Evolutionary conservation across 2,113 vertebrate genomes (phyloP).

Genomic region (Pelobates fuscus): DNA sequence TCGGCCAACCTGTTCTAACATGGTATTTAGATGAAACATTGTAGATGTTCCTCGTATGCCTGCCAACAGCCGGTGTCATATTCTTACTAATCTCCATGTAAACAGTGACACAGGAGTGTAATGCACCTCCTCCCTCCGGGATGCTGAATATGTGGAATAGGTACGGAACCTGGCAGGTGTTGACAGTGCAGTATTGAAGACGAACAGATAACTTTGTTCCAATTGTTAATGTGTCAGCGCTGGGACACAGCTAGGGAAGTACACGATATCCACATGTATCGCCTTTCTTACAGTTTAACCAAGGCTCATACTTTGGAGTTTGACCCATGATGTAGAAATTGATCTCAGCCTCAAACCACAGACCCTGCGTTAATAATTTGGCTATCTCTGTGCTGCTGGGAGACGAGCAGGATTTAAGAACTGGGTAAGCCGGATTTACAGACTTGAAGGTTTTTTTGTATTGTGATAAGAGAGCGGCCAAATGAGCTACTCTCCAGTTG

Average conservation of each 20-base stretch:
- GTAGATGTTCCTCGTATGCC: too few species aligned
- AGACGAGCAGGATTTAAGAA: background rate
- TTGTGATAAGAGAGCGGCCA: too few species aligned
- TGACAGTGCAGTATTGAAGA: background rate
- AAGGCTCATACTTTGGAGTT: conserved; percentile 42
- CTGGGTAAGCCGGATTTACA: background rate
- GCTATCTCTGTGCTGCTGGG: background rate
- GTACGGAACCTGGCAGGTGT: background rate
- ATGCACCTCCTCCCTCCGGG: background rate
- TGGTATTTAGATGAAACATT: too few species aligned
- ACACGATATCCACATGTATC: background rate
- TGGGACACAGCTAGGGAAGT: background rate
- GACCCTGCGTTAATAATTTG: too few species aligned
- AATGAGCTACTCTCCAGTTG: background rate
- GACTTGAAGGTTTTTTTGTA: too few species aligned
- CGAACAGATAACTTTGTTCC: background rate
- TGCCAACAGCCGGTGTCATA: too few species aligned
- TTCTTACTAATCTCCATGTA: too few species aligned
- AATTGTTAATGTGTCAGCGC: background rate
- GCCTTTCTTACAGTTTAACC: conserved; percentile 44
- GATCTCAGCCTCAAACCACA: too few species aligned
- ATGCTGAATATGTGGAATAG: too few species aligned
- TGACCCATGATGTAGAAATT: conserved; percentile 25
- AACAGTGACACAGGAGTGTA: too few species aligned
- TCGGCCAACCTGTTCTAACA: too few species aligned